These are phyloP conservation scores for Willisornis vidua DNA, from an alignment of 2,113 vertebrate genomes.

Conservation along the genomic window DNA sequence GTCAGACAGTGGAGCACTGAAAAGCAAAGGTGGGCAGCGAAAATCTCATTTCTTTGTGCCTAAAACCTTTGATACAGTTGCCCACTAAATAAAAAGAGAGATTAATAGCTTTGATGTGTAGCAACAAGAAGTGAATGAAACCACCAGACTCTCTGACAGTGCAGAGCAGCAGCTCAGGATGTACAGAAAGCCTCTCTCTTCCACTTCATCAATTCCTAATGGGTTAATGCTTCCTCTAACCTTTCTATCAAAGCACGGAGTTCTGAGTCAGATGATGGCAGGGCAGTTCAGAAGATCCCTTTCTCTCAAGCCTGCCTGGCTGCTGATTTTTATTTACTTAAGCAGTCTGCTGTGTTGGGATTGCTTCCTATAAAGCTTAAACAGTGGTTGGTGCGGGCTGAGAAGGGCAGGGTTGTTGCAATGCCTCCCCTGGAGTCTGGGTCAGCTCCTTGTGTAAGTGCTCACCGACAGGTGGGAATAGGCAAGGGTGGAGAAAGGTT, in stretches of 20 bases:
- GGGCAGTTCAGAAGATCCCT: neutral
- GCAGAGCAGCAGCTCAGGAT: neutral
- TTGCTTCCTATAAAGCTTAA: constrained; percentile 27
- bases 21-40: neutral
- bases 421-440: constrained; percentile 50
- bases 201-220: neutral
- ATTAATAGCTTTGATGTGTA: neutral
- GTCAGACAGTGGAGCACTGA: neutral
- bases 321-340: constrained; percentile 9
- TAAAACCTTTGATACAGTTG: neutral
- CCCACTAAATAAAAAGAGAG: neutral
- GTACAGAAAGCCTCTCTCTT: constrained; percentile 4
- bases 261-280: neutral
- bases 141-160: neutral
- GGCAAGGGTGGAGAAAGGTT: constrained; percentile 39
- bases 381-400: constrained; percentile 48
- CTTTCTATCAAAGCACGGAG: neutral
- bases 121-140: neutral
- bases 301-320: neutral
- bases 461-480: constrained; percentile 75
- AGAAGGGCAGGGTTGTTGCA: constrained; percentile 44
- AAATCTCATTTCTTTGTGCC: neutral
- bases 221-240: constrained; percentile 23
- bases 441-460: constrained; percentile 64
- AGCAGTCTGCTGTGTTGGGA: constrained; percentile 3